These are phyloP conservation scores for Hydrozoanthus gracilis DNA, from an alignment of 92 coral and sea anemone species.

Conservation along the genomic window DNA sequence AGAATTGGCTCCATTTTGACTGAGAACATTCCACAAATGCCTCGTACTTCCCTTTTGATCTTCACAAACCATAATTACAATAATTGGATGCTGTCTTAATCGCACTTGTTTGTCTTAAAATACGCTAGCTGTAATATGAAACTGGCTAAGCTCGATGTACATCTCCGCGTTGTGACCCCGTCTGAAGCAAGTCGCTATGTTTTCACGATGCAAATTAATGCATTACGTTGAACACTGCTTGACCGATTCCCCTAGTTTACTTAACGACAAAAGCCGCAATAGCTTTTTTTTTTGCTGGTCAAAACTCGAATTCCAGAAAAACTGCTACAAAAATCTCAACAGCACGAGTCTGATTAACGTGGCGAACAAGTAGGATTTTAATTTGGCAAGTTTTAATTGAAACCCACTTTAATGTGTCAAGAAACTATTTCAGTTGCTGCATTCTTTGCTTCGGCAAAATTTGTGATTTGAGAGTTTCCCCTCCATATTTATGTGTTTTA, in stretches of 20 bases:
- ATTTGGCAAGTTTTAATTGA: neutral
- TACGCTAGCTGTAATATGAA: slow-evolving; percentile 27
- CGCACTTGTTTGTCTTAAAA: slow-evolving; percentile 38
- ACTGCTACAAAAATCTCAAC: too few species aligned
- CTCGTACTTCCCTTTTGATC: slow-evolving; percentile 30
- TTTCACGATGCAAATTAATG: neutral
- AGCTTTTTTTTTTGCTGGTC: too few species aligned
- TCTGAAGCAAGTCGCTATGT: neutral
- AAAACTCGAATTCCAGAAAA: too few species aligned
- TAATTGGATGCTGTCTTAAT: slow-evolving; percentile 42
- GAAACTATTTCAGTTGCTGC: slow-evolving; percentile 5
- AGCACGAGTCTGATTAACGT: slow-evolving; percentile 21
- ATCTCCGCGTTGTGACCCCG: slow-evolving; percentile 9
- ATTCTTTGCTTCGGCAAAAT: neutral
- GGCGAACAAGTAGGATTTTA: slow-evolving; percentile 9
- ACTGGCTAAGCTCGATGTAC: neutral
- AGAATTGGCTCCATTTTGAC: slow-evolving; percentile 34
- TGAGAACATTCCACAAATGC: slow-evolving; percentile 35
- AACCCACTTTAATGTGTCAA: neutral
- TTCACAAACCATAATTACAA: slow-evolving; percentile 43
- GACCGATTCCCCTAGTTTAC: too few species aligned
- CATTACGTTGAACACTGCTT: too few species aligned
- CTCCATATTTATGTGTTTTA: too few species aligned
- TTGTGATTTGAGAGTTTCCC: neutral
- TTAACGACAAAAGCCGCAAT: too few species aligned